Conservation (phyloP, 2,888 invertebrate species). For the Chironomus riparius region DNA sequence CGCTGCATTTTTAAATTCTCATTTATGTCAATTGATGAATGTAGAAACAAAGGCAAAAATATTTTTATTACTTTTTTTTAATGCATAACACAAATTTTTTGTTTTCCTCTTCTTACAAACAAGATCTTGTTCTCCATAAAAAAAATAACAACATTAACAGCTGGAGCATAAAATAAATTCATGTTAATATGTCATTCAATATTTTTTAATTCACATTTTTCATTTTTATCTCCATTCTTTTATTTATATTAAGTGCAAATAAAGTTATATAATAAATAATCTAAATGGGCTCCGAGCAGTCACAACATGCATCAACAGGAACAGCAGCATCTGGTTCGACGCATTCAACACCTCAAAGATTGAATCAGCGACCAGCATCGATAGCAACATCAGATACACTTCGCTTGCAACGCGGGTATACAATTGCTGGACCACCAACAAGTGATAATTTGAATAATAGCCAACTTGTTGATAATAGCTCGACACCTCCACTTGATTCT, state of each 20-base stretch:
- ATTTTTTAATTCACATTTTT: not conserved
- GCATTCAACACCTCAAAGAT: not conserved
- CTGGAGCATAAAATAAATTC: constrained; percentile 1
- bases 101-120: not conserved
- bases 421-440: constrained; percentile 44
- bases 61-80: no score
- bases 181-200: not conserved
- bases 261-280: not conserved
- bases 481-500: constrained; percentile 37
- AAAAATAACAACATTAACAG: not conserved
- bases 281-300: constrained; percentile 55
- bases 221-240: not conserved
- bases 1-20: no score
- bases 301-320: constrained; percentile 39
- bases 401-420: constrained; percentile 44
- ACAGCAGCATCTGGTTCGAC: constrained; percentile 25
- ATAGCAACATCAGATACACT: constrained; percentile 40
- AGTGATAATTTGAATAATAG: constrained; percentile 32
- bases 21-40: no score
- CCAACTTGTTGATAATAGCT: constrained; percentile 28
- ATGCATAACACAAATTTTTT: not conserved
- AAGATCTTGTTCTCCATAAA: not conserved
- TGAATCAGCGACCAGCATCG: constrained; percentile 12
- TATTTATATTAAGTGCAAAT: not conserved
- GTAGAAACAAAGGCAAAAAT: no score